Evolutionary conservation across 2,797 vertebrate species (phyloP).

Genomic region (Limosa lapponica): DNA sequence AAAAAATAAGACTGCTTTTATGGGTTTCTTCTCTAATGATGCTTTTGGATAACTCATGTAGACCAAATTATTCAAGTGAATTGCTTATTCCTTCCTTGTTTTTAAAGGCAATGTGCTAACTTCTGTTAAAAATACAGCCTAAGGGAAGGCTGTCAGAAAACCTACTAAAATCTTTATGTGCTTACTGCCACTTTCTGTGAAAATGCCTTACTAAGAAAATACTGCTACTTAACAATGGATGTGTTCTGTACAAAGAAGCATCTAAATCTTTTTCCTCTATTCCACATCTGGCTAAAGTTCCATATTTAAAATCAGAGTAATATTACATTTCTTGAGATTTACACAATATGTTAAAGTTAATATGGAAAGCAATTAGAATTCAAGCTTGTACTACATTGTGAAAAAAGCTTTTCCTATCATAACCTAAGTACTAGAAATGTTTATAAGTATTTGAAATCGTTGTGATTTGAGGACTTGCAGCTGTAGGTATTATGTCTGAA

Average conservation of each 20-base stretch:
- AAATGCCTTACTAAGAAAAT: not conserved
- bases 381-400: not conserved
- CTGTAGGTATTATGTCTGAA: not conserved
- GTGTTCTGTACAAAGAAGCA: not conserved
- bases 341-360: not conserved
- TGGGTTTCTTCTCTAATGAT: not conserved
- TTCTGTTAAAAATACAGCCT: not conserved
- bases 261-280: not conserved
- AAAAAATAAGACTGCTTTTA: not conserved
- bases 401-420: not conserved
- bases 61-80: not conserved
- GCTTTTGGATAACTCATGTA: not conserved
- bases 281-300: not conserved
- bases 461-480: not conserved
- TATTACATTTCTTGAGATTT: not conserved
- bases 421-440: not conserved
- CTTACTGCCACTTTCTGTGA: not conserved
- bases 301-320: not conserved
- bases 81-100: not conserved
- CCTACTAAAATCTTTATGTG: not conserved
- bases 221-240: not conserved
- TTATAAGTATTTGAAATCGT: not conserved
- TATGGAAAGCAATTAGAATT: not conserved
- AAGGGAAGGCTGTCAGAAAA: not conserved
- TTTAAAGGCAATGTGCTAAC: not conserved